Base-by-base conservation (phyloP, 2,888 invertebrate species). In the Amblyjoppa proteus region DNA sequence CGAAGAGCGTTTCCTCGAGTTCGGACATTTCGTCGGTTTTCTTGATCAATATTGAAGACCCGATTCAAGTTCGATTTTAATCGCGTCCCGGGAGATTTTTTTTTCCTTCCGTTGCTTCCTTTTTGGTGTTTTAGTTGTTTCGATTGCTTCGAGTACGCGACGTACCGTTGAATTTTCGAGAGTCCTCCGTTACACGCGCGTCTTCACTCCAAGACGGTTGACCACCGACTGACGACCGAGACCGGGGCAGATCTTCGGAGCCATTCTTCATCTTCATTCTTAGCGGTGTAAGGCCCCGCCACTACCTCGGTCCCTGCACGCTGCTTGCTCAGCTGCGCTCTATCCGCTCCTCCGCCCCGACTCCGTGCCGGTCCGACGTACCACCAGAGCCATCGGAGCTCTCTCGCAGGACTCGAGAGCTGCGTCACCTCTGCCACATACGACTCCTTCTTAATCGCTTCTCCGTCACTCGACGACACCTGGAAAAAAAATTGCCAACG, bases 181-280 rank as follows among this genome's bases (percentile, higher is more conserved):
- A 41, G 77, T 69, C 56, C 13, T 64, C 41, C 69, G 56, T 45
- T 41, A 34, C 34, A 69, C 81, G 84, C 75, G 84, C 91, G 92
- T 92, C 92, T 90, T 91, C 89, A 87, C 91, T 88, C 88, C 87
- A 89, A 90, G 92, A 93, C 92, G 94, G 94, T 91, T 92, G 91
- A 92, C 90, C 92, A 93, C 92, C 93, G 92, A 94, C 94, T 94
- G 93, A 93, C 93, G 93, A 91, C 89, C 88, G 85, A 31, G 68
- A 68, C 68, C 71, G 73, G 75, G 79, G 87, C 88, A 91, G 91
- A 93, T 93, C 90, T 92, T 92, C 91, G 90, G 90, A 90, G 89
- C 90, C 91, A 92, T 93, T 93, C 93, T 91, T 93, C 93, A 93
- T 93, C 92, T 93, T 93, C 92, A 90, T 93, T 92, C 93, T 92